Percentiles rank a stretch among this genome's conserved stretches.
These are phyloP conservation scores for Lagopus leucura DNA, from an alignment of 2,113 vertebrate genomes.

Conservation along the genomic window DNA sequence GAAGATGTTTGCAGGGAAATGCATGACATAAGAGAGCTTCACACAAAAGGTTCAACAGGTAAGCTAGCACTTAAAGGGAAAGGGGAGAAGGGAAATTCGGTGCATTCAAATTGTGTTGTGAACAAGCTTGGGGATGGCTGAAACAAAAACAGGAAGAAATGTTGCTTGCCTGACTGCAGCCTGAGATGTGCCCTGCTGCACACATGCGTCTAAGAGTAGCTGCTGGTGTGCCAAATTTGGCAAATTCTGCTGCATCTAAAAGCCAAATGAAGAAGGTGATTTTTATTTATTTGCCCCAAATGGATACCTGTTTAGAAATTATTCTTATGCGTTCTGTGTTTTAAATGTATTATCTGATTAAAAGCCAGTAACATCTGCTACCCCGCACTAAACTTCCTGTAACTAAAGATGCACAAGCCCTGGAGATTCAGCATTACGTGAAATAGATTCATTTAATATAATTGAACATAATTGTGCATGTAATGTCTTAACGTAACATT, in stretches of 20 bases:
- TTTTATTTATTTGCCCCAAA: slow-evolving; percentile 50
- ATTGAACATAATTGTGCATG: slow-evolving; percentile 83
- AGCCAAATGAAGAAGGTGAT: not conserved
- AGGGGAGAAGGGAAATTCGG: not conserved
- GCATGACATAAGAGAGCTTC: not conserved
- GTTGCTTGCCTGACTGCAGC: not conserved
- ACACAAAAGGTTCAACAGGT: not conserved
- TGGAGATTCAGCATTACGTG: slow-evolving; percentile 75
- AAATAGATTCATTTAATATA: slow-evolving; percentile 81
- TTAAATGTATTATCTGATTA: slow-evolving; percentile 74
- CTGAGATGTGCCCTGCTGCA: not conserved
- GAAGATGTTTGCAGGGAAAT: not conserved
- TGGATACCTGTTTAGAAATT: slow-evolving; percentile 39
- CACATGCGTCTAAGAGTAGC: not conserved
- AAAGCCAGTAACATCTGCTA: slow-evolving; percentile 77
- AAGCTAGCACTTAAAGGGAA: not conserved
- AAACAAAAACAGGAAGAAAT: not conserved
- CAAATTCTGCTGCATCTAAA: not conserved
- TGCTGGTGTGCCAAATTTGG: not conserved
- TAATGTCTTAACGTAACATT: slow-evolving; percentile 79
- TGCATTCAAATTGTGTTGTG: not conserved
- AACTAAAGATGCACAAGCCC: slow-evolving; percentile 76
- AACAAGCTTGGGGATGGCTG: not conserved
- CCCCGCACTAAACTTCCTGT: slow-evolving; percentile 74
- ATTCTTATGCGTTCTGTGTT: slow-evolving; percentile 62